These are phyloP conservation scores for Neomorphus geoffroyi DNA, from an alignment of 2,797 vertebrate genomes.

Conservation along the genomic window DNA sequence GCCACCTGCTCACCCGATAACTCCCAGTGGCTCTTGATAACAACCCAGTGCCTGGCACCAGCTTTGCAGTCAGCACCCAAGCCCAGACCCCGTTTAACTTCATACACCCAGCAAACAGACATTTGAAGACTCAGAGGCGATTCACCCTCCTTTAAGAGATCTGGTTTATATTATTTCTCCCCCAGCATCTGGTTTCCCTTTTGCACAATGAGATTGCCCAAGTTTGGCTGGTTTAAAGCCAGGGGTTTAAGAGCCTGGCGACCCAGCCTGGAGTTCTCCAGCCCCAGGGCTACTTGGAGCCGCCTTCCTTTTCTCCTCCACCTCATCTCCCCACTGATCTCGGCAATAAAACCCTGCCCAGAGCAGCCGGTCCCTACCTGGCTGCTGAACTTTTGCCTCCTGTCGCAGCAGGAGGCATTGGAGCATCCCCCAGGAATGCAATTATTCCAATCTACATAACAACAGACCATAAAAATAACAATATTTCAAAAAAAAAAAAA, in stretches of 20 bases:
- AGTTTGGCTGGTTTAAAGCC: background rate
- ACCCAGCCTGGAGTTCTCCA: background rate
- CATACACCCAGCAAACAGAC: background rate
- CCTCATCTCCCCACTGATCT: background rate
- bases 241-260: background rate
- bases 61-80: background rate
- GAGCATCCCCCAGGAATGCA: background rate
- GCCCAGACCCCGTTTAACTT: background rate
- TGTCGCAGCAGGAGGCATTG: background rate
- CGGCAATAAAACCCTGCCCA: background rate
- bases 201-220: conserved; percentile 1
- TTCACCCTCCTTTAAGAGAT: background rate
- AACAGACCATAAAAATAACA: background rate
- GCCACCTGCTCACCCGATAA: fast-evolving
- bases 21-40: background rate
- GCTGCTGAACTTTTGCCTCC: conserved; percentile 20
- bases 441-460: background rate
- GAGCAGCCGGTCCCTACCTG: background rate
- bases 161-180: background rate
- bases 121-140: background rate
- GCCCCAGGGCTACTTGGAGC: background rate
- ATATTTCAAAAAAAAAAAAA: background rate
- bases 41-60: background rate
- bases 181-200: conserved; percentile 13
- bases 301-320: background rate